Evolutionary conservation across 2,797 vertebrate genomes (phyloP), one percentile per base, ranked within the genome.

Genomic region (Lagodon rhomboides): DNA sequence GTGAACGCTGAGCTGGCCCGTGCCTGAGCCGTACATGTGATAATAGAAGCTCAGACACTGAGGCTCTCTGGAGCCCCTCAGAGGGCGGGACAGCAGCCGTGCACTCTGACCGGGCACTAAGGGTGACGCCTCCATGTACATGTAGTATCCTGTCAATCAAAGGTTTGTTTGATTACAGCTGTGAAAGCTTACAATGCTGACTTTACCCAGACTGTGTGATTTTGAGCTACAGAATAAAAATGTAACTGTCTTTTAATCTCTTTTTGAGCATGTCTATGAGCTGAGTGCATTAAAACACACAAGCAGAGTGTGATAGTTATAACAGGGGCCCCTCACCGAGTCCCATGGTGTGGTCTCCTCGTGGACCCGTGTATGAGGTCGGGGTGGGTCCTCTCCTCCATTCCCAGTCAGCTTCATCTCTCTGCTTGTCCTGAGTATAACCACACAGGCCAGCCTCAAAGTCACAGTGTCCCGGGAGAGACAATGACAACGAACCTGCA

Each of bases 21-120:
- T 97, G 3, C 97, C 97, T 0, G 96, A 96, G 83, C 98, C 98
- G 13, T 98, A 97, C 98, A 99, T 99, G 85, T 98, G 96, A 92
- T 97, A 98, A 94, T 94, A 98, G 89, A 99, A 99, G 18, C 74
- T 92, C 85, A 99, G 90, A 81, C 98, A 99, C 86, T 97, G 98
- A 67, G 93, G 92, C 44, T 94, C 95, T 64, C 91, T 62, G 58
- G 95, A 93, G 49, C 96, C 96, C 70, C 97, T 94, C 62, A 99
- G 91, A 22, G 92, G 63, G n/a, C 85, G 91, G 69, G 97, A 98
- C 25, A 92, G 77, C 68, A 99, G 95, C 7, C 91, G 95, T 0
- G 95, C 95, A 30, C 90, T 96, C 71, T 98, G 97, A 68, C 97
- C 96, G 0, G 96, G 93, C 30, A 97, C 92, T 96, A 98, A 96